Conservation (phyloP, 2,113 vertebrate species). For the Menura novaehollandiae region DNA sequence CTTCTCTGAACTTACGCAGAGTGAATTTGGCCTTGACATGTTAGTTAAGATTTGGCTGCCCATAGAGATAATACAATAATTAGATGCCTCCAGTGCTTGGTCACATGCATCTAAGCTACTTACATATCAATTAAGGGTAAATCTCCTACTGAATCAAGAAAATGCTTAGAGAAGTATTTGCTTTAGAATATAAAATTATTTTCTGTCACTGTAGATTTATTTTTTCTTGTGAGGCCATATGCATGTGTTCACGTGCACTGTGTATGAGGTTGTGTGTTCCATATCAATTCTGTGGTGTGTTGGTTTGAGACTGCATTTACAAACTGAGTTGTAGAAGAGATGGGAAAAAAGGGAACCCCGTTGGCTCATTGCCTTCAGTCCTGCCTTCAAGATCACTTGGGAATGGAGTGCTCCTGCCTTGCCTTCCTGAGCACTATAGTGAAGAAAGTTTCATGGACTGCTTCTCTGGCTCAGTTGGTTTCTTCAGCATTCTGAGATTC, state of each 20-base stretch:
- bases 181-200: background rate
- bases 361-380: background rate
- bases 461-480: background rate
- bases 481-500: background rate
- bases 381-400: background rate
- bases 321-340: background rate
- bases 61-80: background rate
- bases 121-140: background rate
- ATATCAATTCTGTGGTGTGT: background rate
- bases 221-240: background rate
- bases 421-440: background rate
- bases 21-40: background rate
- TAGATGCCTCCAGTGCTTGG: background rate
- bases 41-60: background rate
- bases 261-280: background rate
- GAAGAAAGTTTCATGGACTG: background rate
- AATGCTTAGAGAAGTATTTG: background rate
- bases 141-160: background rate
- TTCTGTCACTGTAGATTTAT: background rate
- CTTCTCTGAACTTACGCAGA: background rate
- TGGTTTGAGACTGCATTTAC: background rate
- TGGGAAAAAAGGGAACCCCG: rapidly evolving
- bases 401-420: background rate
- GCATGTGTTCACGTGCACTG: rapidly evolving
- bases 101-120: background rate